These are phyloP conservation scores for Montifringilla adamsi DNA, from an alignment of 2,113 vertebrate genomes.

Conservation along the genomic window DNA sequence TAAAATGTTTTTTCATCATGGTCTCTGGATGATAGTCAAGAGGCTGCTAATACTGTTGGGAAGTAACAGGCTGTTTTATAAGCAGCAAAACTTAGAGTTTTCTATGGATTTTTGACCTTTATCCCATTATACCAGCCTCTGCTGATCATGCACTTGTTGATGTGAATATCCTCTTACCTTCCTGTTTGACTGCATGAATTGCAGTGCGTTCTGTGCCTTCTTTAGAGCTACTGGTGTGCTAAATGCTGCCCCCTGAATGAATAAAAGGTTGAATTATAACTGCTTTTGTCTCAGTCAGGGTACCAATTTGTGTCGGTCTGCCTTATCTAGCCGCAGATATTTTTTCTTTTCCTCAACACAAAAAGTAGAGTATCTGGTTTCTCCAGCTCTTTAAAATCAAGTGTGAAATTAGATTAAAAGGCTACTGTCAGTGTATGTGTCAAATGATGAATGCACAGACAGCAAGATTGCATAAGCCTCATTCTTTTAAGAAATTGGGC, in stretches of 20 bases:
- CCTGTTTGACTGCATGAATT: not conserved
- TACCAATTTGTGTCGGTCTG: not conserved
- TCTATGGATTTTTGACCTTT: not conserved
- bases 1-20: not conserved
- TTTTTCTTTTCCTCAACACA: not conserved
- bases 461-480: not conserved
- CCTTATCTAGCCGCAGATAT: not conserved
- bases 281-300: not conserved
- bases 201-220: not conserved
- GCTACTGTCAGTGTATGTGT: not conserved
- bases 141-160: not conserved
- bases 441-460: not conserved
- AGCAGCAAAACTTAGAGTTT: not conserved
- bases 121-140: not conserved
- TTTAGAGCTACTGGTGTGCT: not conserved
- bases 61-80: not conserved
- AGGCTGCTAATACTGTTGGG: not conserved
- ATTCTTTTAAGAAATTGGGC: not conserved
- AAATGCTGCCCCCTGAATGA: not conserved
- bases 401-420: not conserved
- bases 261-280: not conserved
- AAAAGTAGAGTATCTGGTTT: not conserved
- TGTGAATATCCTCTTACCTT: not conserved
- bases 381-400: not conserved
- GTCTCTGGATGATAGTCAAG: not conserved